Evolutionary conservation across 2,888 invertebrate genomes (phyloP).

Genomic region (Trichogramma evanescens): DNA sequence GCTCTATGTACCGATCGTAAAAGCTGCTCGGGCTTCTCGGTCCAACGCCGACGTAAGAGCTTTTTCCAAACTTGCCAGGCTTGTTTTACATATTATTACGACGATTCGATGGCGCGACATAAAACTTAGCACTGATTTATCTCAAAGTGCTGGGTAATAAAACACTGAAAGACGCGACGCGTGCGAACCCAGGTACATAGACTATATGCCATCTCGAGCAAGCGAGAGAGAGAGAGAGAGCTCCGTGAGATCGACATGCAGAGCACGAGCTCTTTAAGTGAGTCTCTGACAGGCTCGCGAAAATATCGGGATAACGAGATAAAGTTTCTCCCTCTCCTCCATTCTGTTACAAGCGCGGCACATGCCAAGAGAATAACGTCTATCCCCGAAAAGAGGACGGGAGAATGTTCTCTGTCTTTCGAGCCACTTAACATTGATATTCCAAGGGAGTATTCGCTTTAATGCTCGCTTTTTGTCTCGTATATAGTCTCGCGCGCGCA

Average conservation of each 20-base stretch:
- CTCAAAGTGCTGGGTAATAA: too few species aligned
- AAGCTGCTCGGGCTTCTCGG: too few species aligned
- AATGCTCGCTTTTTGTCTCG: slow-evolving; percentile 37
- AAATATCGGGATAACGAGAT: slow-evolving; percentile 21
- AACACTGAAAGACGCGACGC: too few species aligned
- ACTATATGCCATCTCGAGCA: neutral
- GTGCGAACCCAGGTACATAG: neutral
- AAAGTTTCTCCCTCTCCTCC: slow-evolving; percentile 13
- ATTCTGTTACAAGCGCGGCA: neutral
- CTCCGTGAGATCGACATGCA: slow-evolving; percentile 13
- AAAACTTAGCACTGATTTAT: too few species aligned
- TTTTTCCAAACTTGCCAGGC: too few species aligned
- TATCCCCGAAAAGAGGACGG: neutral
- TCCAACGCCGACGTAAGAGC: too few species aligned
- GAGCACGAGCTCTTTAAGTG: slow-evolving; percentile 11
- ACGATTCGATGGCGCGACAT: too few species aligned
- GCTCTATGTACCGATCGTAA: too few species aligned
- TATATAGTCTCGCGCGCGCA: neutral
- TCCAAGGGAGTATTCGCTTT: slow-evolving; percentile 29
- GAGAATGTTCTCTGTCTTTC: neutral
- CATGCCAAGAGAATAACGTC: neutral
- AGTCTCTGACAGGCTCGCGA: slow-evolving; percentile 9
- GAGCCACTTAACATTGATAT: slow-evolving; percentile 32
- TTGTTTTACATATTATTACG: too few species aligned
- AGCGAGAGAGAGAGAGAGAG: neutral